phyloP scores from a whole-genome alignment of 2,113 vertebrate genomes.

The Vidua macroura region DNA sequence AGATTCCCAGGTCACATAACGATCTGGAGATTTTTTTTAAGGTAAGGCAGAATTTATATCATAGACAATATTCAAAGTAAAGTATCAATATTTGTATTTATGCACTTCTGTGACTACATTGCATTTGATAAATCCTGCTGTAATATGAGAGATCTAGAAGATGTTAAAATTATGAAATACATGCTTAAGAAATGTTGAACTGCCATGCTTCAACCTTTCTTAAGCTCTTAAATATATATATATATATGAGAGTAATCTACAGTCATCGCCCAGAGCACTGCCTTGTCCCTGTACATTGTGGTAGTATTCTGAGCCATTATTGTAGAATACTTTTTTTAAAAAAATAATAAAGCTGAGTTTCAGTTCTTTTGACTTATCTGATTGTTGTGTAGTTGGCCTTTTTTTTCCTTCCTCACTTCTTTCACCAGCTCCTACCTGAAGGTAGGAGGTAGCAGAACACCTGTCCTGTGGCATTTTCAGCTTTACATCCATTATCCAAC shows the following conservation, averaged over 20 bases:
- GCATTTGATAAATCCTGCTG: constrained; percentile 40
- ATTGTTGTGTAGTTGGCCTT: background rate
- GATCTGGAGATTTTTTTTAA: constrained; percentile 52
- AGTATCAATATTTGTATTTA: constrained; percentile 37
- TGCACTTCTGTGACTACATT: constrained; percentile 8
- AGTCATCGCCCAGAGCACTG: constrained; percentile 64
- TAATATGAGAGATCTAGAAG: background rate
- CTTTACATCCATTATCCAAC: background rate
- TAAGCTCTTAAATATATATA: background rate
- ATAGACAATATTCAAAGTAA: constrained; percentile 28
- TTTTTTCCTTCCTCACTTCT: background rate
- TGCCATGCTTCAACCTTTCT: background rate
- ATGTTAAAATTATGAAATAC: background rate
- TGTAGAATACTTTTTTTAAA: constrained; percentile 38
- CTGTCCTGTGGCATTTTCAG: background rate
- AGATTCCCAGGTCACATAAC: background rate
- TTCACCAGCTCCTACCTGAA: background rate
- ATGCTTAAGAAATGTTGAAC: constrained; percentile 9
- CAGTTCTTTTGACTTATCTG: constrained; percentile 1
- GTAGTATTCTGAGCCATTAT: constrained; percentile 64
- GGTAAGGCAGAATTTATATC: constrained; percentile 37
- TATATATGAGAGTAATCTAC: constrained; percentile 38
- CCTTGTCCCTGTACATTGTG: background rate
- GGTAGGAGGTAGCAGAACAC: background rate
- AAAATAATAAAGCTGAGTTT: constrained; percentile 23